A percentile compares a stretch with the other conserved stretches of the same genome.
Evolutionary conservation across 2,113 vertebrate genomes (phyloP).

Genomic region (Clarias magur): DNA sequence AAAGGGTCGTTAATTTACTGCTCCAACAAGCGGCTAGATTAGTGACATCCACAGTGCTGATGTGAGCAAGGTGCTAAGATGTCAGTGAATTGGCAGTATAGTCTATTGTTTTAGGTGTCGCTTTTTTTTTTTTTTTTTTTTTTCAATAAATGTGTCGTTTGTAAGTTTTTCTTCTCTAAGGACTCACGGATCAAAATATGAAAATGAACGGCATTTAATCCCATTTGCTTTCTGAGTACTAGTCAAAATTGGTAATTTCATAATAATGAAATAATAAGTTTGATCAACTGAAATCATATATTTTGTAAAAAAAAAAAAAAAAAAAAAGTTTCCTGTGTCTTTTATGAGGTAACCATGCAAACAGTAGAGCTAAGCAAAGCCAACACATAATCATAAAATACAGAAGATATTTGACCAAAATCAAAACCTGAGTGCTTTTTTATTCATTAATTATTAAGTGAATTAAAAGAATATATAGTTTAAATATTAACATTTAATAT

Average conservation of each 20-base stretch:
- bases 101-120: neutral
- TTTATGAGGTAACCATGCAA: neutral
- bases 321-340: neutral
- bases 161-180: neutral
- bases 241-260: neutral
- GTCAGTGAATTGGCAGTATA: slow-evolving; percentile 38
- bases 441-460: neutral
- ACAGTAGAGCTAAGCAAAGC: neutral
- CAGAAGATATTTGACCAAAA: neutral
- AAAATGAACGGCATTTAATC: neutral
- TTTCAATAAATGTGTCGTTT: neutral
- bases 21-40: slow-evolving; percentile 46
- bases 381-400: neutral
- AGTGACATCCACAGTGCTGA: slow-evolving; percentile 15
- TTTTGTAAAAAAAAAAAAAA: no score
- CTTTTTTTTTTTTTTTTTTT: neutral
- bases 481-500: no score
- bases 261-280: neutral
- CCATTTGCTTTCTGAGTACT: neutral
- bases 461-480: neutral
- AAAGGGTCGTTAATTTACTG: slow-evolving; percentile 35
- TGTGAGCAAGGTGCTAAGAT: slow-evolving; percentile 40
- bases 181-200: neutral
- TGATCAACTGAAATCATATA: neutral
- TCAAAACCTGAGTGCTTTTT: neutral